Evolutionary conservation across 2,113 vertebrate genomes (phyloP), one percentile per base, ranked within the genome.

Genomic region (Polypterus bichir): DNA sequence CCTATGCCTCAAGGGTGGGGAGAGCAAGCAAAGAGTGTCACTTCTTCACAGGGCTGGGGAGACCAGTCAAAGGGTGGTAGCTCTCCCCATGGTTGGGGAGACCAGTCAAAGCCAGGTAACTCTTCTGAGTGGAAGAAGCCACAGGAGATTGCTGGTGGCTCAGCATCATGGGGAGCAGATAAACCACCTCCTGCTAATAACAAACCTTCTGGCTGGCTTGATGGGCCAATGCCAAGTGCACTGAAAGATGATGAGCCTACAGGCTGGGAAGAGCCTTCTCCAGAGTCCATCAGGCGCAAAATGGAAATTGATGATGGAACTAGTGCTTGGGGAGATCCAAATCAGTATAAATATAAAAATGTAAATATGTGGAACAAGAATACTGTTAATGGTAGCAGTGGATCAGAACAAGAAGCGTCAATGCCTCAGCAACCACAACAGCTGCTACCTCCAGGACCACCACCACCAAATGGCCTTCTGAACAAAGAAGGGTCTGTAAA

Each of bases 241-340:
- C 62, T 76, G 1, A 97, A 93, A 76, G 92, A 94, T 65, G 90
- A 91, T 48, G 83, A 86, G 47, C 80, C 91, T 7, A 89, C 89
- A 0, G 96, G 97, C 62, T 99, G 97, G 97, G 95, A 97, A 78
- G 95, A 98, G 64, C 93, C 94, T 0, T 97, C 93, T 68, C 95
- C 97, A 0, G 95, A 99, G 69, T 95, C 95, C 10, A 82, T 97
- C 57, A 88, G 95, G 51, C 88, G 95, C 4, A 91, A 92, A 66
- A 97, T 92, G 88, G 94, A 96, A 74, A 94, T 99, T 2, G 97
- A 99, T 64, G 95, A 99, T 63, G 97, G 97, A 58, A 99, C 97
- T 55, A 83, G 94, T 4, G 93, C 95, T 49, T 99, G 97, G 97
- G 97, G 95, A 59, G 94, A 97, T 59, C 95, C 97, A 2, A 91